Base-by-base conservation (phyloP, 2,888 invertebrate species). In the Lordiphosa fenestrarum region DNA sequence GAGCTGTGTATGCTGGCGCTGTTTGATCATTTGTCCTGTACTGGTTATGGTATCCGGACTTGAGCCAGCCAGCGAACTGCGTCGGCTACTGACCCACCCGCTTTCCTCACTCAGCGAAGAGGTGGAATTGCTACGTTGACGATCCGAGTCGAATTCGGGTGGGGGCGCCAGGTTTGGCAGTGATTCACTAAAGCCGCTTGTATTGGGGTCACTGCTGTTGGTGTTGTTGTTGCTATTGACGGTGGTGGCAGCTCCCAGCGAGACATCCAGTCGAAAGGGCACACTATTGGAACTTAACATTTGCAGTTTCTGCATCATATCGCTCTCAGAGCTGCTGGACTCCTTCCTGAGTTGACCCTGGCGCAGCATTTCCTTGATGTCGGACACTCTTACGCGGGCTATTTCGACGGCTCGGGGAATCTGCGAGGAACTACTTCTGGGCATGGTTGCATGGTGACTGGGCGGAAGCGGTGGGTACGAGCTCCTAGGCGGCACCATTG, bases 31-130 rank as follows among this genome's bases (percentile, higher is more conserved):
- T 13, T 44, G 37, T 0, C 77, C 83, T 7, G 80, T 84, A 51
- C 86, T 82, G 13, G 86, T 86, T 7, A 89, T 80, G 3, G 89
- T 88, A 81, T 93, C 93, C 4, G 93, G 93, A 51, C 92, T 91
- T 0, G 93, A 93, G n/a, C 91, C 91, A 15, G 91, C 91, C 49
- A 91, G 90, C 12, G 93, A 93, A 82, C 93, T 93, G 40, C 92
- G 91, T 41, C 94, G 93, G 76, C 95, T 95, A 30, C 95, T 95
- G 0, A 96, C 95, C 95, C 96, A 96, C 1, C 96, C 96, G 84
- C 95, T 95, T 88, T 95, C 94, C 88, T 96, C 96, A 78, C 95
- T 95, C 61, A 94, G 89, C 58, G 93, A 93, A 12, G 93, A 93
- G 0, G 93, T 93, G 6, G 93, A 93, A 71, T 90, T 91, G 62